Percentiles rank a stretch among this genome's conserved stretches.
These are phyloP conservation scores for Acrobasis suavella DNA, from an alignment of 2,888 invertebrate species.

Conservation along the genomic window DNA sequence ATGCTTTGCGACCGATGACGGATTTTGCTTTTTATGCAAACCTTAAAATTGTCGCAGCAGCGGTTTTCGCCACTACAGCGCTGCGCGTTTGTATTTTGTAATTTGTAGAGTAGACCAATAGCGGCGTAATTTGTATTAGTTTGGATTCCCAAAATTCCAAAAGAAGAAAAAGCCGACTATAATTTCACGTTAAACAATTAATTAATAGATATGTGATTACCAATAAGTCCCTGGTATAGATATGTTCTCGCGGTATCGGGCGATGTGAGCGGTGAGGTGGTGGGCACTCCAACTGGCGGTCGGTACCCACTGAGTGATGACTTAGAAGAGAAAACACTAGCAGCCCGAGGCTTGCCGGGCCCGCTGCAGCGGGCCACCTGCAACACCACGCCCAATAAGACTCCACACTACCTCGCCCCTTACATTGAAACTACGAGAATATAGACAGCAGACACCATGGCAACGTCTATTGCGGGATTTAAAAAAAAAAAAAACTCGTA, in stretches of 20 bases:
- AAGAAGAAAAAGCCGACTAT: not conserved
- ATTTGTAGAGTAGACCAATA: no score
- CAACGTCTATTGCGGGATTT: not conserved
- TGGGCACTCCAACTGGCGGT: slow-evolving; percentile 88
- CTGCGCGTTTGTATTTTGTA: no score
- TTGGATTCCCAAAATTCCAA: no score
- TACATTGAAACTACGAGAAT: slow-evolving; percentile 21
- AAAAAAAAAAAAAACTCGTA: no score
- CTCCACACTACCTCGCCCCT: slow-evolving; percentile 24
- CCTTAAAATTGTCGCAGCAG: no score
- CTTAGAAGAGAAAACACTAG: slow-evolving; percentile 96
- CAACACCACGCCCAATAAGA: slow-evolving; percentile 2
- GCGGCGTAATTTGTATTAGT: no score
- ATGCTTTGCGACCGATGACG: no score
- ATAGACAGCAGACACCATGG: not conserved
- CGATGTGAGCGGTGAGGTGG: slow-evolving; percentile 93
- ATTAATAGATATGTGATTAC: slow-evolving; percentile 52
- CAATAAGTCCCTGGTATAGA: slow-evolving; percentile 92
- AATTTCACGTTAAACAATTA: not conserved
- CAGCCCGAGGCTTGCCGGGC: slow-evolving; percentile 87
- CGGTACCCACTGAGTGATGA: slow-evolving; percentile 90
- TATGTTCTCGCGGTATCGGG: slow-evolving; percentile 95
- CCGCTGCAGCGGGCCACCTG: slow-evolving; percentile 73
- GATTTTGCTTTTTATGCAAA: no score
- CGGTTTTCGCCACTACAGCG: no score